Evolutionary conservation across 2,113 vertebrate species (phyloP), one percentile per base, ranked within the genome.

Genomic region (Dissostichus mawsoni): DNA sequence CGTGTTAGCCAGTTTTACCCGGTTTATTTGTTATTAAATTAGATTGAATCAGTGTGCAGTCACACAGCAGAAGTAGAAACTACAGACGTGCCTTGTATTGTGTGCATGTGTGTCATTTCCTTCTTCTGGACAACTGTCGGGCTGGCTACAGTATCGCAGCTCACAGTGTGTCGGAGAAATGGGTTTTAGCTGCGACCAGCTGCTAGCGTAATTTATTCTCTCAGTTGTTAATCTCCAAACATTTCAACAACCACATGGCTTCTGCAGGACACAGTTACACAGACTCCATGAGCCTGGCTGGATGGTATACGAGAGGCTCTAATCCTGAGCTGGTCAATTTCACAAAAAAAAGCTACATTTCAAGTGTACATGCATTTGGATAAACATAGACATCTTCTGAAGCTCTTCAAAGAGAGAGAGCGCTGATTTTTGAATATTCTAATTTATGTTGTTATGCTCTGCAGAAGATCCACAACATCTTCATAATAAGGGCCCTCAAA

Each of bases 101-200:
- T 41, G 36, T 29, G 3, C 12, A 29, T 16, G 33, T 45, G 44
- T 29, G 18, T 74, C 25, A 45, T 63, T 66, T 66, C 14, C 55
- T 20, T 79, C 56, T 20, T 59, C 17, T 82, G 72, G 71, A 20
- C 61, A 7, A 4, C 50, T 66, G 61, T 25, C 61, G n/a, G 57
- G 25, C 25, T 10, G 61, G 33, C 29, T 72, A 57, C 48, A 36
- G 56, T 29, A 25, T 12, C 51, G 0, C 18, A 33, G 17, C 50
- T 71, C 66, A 51, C 41, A 36, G 52, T 5, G 4, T 50, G 36
- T 59, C 33, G n/a, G 53, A 65, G 57, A 59, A 73, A 69, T 73
- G 70, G 51, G 47, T 71, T 59, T 47, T 20, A 85, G 69, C 76
- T 74, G 75, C 61, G 59, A 69, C 82, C 80, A 83, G 74, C 62